Evolutionary conservation across 2,113 vertebrate species (phyloP).

Genomic region (Leuciscus idus): DNA sequence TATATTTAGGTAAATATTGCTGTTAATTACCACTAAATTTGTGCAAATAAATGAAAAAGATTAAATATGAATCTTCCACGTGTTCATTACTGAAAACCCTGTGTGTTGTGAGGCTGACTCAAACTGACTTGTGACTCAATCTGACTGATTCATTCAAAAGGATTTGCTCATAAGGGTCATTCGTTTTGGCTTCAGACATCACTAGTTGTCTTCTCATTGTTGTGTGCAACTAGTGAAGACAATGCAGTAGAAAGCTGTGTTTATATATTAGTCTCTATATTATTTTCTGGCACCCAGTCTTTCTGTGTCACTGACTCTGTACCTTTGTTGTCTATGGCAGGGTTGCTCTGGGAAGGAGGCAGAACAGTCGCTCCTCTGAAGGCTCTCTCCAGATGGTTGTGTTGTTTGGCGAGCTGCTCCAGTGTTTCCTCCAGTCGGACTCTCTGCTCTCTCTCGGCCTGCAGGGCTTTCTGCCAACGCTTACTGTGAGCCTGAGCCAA

Average conservation of each 20-base stretch:
- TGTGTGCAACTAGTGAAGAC: neutral
- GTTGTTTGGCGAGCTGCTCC: conserved; percentile 96
- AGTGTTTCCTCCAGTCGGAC: conserved; percentile 93
- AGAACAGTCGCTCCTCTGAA: conserved; percentile 92
- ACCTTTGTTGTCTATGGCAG: conserved; percentile 81
- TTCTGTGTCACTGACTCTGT: neutral
- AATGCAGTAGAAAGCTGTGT: neutral
- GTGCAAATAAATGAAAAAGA: neutral
- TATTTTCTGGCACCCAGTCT: too few relatives aligned
- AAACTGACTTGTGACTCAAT: neutral
- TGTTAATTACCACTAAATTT: neutral
- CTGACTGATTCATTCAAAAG: neutral
- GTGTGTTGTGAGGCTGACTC: neutral
- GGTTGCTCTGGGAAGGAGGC: conserved; percentile 73
- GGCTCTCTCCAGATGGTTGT: conserved; percentile 94
- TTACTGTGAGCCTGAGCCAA: conserved; percentile 92
- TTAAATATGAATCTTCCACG: neutral
- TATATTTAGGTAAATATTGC: neutral
- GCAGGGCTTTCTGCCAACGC: conserved; percentile 94
- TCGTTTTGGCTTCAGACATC: neutral
- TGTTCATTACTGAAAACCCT: neutral
- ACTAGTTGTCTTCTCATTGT: neutral
- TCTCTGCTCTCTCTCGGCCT: conserved; percentile 90
- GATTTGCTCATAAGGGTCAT: neutral
- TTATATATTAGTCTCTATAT: neutral